These are phyloP conservation scores for Aspiorhynchus laticeps DNA, from an alignment of 2,113 vertebrate species.

Conservation along the genomic window DNA sequence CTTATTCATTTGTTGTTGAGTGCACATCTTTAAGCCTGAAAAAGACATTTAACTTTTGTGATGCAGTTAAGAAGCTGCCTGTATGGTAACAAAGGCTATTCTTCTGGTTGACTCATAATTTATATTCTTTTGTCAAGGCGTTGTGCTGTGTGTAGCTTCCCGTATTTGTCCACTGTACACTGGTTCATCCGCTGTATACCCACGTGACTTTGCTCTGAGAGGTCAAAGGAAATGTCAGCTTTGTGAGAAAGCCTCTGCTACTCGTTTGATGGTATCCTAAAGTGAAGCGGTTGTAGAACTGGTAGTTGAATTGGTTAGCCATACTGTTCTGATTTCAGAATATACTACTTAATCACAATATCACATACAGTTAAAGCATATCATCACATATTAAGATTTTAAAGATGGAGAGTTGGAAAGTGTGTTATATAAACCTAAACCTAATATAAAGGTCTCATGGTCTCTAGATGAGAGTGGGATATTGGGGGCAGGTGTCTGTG, in stretches of 20 bases:
- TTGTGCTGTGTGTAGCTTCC: conserved; percentile 27
- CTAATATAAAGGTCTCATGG: not conserved
- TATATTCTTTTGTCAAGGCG: not conserved
- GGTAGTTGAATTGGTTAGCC: not conserved
- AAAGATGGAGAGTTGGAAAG: conserved; percentile 32
- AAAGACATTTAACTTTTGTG: not conserved
- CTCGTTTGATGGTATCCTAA: conserved; percentile 11
- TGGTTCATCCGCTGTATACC: conserved; percentile 4
- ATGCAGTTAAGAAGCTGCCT: not conserved
- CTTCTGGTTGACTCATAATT: not conserved
- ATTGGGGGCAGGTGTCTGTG: not conserved
- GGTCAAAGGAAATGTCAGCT: conserved; percentile 52
- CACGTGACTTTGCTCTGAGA: conserved; percentile 42
- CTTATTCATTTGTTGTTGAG: not conserved
- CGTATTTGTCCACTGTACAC: conserved; percentile 32
- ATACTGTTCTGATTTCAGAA: not conserved
- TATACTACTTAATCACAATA: too few species aligned
- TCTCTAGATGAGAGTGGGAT: not conserved
- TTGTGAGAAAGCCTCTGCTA: conserved; percentile 6
- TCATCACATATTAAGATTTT: not conserved
- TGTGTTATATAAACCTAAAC: not conserved
- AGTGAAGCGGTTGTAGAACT: not conserved
- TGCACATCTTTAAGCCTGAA: conserved; percentile 1
- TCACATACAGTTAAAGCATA: too few species aligned
- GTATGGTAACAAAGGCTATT: conserved; percentile 13